phyloP scores from a whole-genome alignment of 2,797 vertebrate genomes.

The Ficedula albicollis region DNA sequence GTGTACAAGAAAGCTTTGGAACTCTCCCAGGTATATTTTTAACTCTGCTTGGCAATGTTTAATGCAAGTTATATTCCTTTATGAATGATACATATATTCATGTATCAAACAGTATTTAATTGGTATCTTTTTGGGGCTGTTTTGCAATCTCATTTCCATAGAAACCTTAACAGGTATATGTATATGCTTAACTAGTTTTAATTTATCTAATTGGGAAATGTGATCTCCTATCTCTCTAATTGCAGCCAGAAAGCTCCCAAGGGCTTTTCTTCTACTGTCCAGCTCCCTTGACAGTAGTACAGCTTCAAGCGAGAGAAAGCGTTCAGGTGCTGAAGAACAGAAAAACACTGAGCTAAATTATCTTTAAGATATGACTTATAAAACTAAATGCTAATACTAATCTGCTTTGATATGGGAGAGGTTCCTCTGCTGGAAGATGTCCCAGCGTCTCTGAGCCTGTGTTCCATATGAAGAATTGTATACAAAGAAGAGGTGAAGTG shows the following conservation, averaged over 20 bases:
- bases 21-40: neutral
- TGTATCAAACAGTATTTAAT: neutral
- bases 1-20: neutral
- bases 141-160: neutral
- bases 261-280: constrained; percentile 8
- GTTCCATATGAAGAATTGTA: neutral
- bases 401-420: neutral
- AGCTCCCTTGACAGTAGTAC: constrained; percentile 7
- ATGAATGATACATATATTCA: neutral
- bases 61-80: neutral
- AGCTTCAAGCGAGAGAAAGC: neutral
- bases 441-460: neutral
- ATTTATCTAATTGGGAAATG: constrained; percentile 56
- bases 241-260: neutral
- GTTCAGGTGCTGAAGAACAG: neutral
- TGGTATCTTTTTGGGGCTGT: neutral
- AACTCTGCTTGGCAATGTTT: neutral
- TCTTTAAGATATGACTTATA: neutral
- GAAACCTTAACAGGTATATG: neutral
- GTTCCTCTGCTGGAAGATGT: neutral
- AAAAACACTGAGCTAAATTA: neutral
- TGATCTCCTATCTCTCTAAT: constrained; percentile 5
- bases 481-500: neutral
- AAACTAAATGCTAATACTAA: neutral
- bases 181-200: constrained; percentile 10